These are phyloP conservation scores for Heloderma charlesbogerti DNA, from an alignment of 2,113 vertebrate genomes.

Conservation along the genomic window DNA sequence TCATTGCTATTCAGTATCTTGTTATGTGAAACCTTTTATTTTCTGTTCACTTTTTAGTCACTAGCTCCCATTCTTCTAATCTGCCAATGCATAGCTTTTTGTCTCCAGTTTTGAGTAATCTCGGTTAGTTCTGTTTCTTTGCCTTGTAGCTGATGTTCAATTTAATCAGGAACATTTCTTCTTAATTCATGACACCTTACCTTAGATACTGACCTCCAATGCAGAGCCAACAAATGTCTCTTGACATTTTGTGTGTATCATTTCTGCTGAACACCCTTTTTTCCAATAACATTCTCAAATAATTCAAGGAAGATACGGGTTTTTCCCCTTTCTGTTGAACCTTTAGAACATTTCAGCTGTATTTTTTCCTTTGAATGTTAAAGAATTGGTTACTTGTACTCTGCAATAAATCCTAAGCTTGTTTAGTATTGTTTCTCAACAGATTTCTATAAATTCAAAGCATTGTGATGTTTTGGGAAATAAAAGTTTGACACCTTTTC, in stretches of 20 bases:
- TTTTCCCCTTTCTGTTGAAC: conserved; percentile 19
- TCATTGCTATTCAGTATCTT: neutral
- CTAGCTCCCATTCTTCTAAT: conserved; percentile 10
- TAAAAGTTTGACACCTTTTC: neutral
- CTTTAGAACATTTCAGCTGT: conserved; percentile 15
- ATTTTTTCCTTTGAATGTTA: conserved; percentile 18
- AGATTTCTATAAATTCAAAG: neutral
- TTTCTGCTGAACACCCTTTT: conserved; percentile 50
- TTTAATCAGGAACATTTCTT: conserved; percentile 61
- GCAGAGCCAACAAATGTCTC: conserved; percentile 57
- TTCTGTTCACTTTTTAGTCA: conserved; percentile 25
- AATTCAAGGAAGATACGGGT: conserved; percentile 14
- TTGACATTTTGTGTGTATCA: conserved; percentile 53
- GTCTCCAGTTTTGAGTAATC: conserved; percentile 25
- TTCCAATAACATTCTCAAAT: conserved; percentile 25
- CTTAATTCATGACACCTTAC: conserved; percentile 59
- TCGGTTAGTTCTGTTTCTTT: conserved; percentile 46
- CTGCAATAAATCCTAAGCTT: conserved; percentile 29
- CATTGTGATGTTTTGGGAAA: neutral
- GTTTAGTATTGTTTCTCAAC: neutral
- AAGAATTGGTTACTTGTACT: conserved; percentile 17
- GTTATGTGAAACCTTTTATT: neutral
- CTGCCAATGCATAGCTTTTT: neutral
- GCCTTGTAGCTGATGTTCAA: conserved; percentile 53
- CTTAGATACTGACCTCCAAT: conserved; percentile 60